phyloP scores from a whole-genome alignment of 2,113 vertebrate species.

The Eubucco bourcierii region DNA sequence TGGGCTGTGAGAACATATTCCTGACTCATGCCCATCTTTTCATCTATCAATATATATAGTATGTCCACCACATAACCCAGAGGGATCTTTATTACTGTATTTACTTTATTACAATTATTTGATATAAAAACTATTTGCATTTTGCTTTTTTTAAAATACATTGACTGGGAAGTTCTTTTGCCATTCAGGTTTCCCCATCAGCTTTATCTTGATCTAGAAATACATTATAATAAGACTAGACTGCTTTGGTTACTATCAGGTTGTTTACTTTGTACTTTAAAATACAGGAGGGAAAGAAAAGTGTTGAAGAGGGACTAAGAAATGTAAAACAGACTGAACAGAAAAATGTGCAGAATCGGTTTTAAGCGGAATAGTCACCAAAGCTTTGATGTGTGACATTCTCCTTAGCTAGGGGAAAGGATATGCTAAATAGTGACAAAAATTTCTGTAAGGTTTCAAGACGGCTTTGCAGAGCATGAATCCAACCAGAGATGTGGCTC shows the following conservation, averaged over 20 bases:
- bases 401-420: not conserved
- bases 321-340: not conserved
- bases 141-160: not conserved
- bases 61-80: no score
- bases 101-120: no score
- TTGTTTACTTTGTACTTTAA: not conserved
- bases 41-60: no score
- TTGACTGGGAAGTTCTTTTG: not conserved
- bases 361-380: not conserved
- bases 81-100: no score
- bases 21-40: no score
- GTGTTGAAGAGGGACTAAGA: not conserved
- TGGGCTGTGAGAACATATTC: no score
- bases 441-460: not conserved
- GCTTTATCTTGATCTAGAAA: not conserved
- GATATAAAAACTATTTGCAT: not conserved
- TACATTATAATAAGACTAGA: not conserved
- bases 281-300: not conserved
- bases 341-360: not conserved
- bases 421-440: not conserved
- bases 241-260: not conserved
- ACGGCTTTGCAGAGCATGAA: not conserved
- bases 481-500: not conserved
- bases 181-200: not conserved
- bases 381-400: not conserved